These are phyloP conservation scores for Synanceia verrucosa DNA, from an alignment of 2,797 vertebrate genomes.

Conservation along the genomic window DNA sequence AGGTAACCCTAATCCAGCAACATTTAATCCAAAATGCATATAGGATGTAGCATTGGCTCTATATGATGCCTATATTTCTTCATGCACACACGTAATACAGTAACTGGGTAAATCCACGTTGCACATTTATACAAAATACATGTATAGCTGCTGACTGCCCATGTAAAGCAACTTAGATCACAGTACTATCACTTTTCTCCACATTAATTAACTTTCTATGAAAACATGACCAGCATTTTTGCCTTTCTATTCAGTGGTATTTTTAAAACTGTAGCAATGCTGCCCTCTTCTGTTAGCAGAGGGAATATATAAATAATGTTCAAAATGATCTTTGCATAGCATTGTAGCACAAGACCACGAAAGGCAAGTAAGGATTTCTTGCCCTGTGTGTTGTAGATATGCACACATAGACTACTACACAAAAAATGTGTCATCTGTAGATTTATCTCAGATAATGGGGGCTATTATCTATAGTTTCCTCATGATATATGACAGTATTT, in stretches of 20 bases:
- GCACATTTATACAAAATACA: neutral
- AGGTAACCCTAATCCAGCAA: neutral
- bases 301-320: neutral
- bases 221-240: neutral
- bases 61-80: neutral
- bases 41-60: neutral
- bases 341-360: too few species aligned
- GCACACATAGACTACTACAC: too few species aligned
- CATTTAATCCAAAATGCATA: neutral
- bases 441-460: too few species aligned
- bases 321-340: neutral
- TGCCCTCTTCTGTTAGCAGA: slow-evolving; percentile 50
- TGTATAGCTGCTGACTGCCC: neutral
- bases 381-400: too few species aligned
- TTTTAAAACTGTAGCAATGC: slow-evolving; percentile 10
- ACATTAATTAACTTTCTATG: neutral
- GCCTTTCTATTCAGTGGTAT: neutral
- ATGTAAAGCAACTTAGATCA: neutral
- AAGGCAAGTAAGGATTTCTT: too few species aligned
- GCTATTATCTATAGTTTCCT: too few species aligned
- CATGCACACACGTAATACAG: too few species aligned
- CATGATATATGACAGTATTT: too few species aligned
- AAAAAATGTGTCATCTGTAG: too few species aligned
- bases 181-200: neutral
- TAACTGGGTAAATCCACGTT: too few species aligned